These are phyloP conservation scores for Zaprionus kolodkinae DNA, from an alignment of 1,140 invertebrate species.

Conservation along the genomic window DNA sequence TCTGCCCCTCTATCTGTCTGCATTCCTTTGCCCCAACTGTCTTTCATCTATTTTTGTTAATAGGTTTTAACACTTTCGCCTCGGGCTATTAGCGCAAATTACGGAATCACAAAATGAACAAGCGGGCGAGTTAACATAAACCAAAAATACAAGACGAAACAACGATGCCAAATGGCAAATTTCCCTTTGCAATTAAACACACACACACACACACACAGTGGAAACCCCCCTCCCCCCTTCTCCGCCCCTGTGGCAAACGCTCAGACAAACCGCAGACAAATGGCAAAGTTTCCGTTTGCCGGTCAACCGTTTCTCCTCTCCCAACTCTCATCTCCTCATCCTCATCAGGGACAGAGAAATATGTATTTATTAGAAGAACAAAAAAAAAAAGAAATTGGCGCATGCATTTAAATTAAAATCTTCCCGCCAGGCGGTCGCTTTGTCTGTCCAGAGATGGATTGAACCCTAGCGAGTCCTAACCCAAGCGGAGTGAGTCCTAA, in stretches of 20 bases:
- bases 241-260: constrained; percentile 8
- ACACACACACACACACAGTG: neutral
- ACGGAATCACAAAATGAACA: constrained; percentile 36
- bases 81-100: constrained; percentile 43
- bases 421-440: constrained; percentile 6
- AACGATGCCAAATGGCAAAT: constrained; percentile 40
- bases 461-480: neutral
- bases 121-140: constrained; percentile 29
- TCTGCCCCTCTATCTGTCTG: neutral
- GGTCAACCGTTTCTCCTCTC: neutral
- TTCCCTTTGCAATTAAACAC: constrained; percentile 51
- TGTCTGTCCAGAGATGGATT: constrained; percentile 17
- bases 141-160: constrained; percentile 40
- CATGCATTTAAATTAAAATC: constrained; percentile 54
- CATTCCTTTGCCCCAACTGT: neutral
- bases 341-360: neutral
- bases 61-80: constrained; percentile 34
- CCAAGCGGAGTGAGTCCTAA: neutral
- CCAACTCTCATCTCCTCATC: too few relatives aligned
- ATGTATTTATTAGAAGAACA: neutral
- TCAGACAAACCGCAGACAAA: constrained; percentile 56
- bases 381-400: constrained; percentile 25
- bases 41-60: constrained; percentile 40
- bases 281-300: constrained; percentile 6
- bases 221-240: neutral